Base-by-base conservation (phyloP, 2,888 invertebrate species). In the Allolobophora icterica region DNA sequence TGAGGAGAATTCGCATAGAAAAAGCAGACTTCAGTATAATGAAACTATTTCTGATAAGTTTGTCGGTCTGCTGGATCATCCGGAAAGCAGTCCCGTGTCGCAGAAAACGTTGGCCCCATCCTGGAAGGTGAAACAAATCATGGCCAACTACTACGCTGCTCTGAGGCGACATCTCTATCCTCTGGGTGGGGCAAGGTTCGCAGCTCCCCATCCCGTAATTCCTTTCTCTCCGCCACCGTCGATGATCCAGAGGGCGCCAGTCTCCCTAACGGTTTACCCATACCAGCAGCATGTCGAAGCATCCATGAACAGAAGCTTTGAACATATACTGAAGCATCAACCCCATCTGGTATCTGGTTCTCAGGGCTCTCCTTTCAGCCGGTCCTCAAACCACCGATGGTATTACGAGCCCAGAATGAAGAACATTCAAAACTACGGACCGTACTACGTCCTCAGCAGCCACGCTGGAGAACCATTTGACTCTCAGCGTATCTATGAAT, bases 401-500 rank as follows among this genome's bases (percentile, higher is more conserved):
- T 52, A 52, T 24, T 52, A 52, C 52, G 52, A 52, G 24, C 6
- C 52, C 52, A 52, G 52, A 52, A 17, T 52, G 52, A 52, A 52
- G 52, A 24, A 52, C 52, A 1, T 1, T n/a, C 71, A n/a, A n/a
- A n/a, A 71, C 71, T 71, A n/a, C 17, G 30, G 30, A 71, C 71
- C 71, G n/a, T 71, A 8, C 71, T n/a, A 13, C 71, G n/a, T n/a
- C 71, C n/a, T n/a, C 11, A 17, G 71, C 11, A n/a, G 71, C n/a
- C 71, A 71, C 71, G 1, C 71, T 0, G 71, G 30, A 71, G 71
- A 71, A n/a, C 71, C 71, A 71, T 8, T 11, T 30, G 13, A 4
- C n/a, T n/a, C 71, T n/a, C 71, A 71, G 71, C n/a, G n/a, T n/a
- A n/a, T 71, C 30, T 71, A n/a, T n/a, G 71, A 71, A n/a, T 71